Evolutionary conservation across 1,140 invertebrate genomes (phyloP), one percentile per base, ranked within the genome.

Genomic region (Trypoxylus dichotomus): DNA sequence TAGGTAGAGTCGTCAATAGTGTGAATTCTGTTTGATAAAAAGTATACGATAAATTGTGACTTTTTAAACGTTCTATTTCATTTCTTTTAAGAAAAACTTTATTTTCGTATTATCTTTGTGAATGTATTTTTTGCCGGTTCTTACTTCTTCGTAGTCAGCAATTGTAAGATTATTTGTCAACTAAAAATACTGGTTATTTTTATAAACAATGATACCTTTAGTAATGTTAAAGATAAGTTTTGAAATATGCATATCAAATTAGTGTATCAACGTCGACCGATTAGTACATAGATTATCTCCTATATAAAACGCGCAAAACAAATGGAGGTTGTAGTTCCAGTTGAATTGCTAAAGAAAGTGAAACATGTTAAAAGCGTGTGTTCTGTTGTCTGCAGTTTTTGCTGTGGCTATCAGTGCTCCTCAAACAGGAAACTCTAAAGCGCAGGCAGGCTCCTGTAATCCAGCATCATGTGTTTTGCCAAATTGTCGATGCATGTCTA

Each of bases 401-500:
- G 47, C 47, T n/a, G 47, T 19, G 47, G 47, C 47, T 54, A 19
- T 54, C 19, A 19, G 13, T 3, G 47, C 47, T 2, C 47, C 47
- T 19, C 15, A 15, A n/a, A 5, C 47, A 2, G n/a, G 7, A n/a
- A 54, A 54, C n/a, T 19, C 47, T 54, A 25, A n/a, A 13, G n/a
- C 24, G 8, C 60, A 73, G 43, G 77, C 78, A 15, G 77, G 58
- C 0, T 1, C 27, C 43, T 83, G 82, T 54, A 63, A 78, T 76
- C 8, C 41, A 2, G 74, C 37, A 41, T 79, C 79, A 19, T 90
- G 89, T 80, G 81, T 85, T 41, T 81, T 87, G 2, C 89, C 89
- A 3, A 77, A 86, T 63, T 91, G 89, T 79, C 86, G 87, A 78
- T 90, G 90, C 80, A 87, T 87, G 13, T 82, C 82, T 1, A 85